A percentile compares a stretch with the other conserved stretches of the same genome.
phyloP scores from a whole-genome alignment of 2,113 vertebrate genomes.

The Noctilio leporinus region DNA sequence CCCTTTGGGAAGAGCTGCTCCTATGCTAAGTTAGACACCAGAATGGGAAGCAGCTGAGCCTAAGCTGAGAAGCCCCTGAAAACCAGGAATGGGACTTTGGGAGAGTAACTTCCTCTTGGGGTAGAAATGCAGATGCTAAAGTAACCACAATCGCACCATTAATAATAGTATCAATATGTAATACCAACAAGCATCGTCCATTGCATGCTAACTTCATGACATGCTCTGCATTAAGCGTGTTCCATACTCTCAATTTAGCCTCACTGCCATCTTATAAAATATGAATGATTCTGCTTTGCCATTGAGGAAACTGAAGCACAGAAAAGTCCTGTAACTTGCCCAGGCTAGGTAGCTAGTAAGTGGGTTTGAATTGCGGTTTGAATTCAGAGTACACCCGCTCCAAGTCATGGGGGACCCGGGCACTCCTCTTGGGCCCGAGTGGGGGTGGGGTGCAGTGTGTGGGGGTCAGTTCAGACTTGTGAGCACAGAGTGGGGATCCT shows the following conservation, averaged over 20 bases:
- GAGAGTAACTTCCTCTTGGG: not conserved
- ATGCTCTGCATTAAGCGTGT: fast-evolving
- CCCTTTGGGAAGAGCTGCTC: not conserved
- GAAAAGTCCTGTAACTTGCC: not conserved
- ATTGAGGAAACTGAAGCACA: not conserved
- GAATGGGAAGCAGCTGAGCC: not conserved
- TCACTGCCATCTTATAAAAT: not conserved
- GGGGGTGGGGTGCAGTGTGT: not conserved
- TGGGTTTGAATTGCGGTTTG: not conserved
- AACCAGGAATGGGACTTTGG: not conserved
- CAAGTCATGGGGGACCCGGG: not conserved
- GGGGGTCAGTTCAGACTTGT: not conserved
- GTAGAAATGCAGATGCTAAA: not conserved
- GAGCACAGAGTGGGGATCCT: no score
- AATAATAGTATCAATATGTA: fast-evolving
- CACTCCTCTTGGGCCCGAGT: fast-evolving
- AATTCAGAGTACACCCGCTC: fast-evolving
- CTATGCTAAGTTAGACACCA: not conserved
- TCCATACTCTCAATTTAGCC: not conserved
- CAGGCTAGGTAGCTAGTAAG: not conserved
- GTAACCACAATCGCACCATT: fast-evolving
- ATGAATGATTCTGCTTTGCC: no score
- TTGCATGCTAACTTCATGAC: fast-evolving
- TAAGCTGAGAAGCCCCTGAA: not conserved
- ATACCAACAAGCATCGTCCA: not conserved